Evolutionary conservation across 2,797 vertebrate species (phyloP).

Genomic region (Rhinatrema bivittatum): DNA sequence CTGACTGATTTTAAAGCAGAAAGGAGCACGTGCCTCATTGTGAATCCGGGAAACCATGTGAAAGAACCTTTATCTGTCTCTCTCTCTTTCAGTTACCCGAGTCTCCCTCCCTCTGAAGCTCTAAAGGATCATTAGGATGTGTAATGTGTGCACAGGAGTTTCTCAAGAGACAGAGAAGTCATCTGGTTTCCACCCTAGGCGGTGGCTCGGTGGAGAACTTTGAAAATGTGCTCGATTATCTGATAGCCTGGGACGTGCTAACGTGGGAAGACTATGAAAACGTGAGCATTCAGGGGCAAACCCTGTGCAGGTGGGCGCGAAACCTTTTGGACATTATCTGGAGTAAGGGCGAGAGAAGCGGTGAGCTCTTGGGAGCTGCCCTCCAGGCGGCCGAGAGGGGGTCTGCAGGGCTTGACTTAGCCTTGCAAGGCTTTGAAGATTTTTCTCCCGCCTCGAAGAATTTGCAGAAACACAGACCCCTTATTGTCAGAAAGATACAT

Average conservation of each 20-base stretch:
- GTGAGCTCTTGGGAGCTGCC: slow-evolving; percentile 47
- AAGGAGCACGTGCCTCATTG: too few relatives aligned
- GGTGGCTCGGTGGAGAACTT: slow-evolving; percentile 62
- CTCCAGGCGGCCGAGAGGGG: slow-evolving; percentile 26
- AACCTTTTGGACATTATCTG: slow-evolving; percentile 62
- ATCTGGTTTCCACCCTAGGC: slow-evolving; percentile 54
- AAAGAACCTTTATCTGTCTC: too few relatives aligned
- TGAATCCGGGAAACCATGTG: too few relatives aligned
- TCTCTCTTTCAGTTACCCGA: slow-evolving; percentile 2
- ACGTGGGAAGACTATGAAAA: slow-evolving; percentile 72
- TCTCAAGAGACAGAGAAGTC: slow-evolving; percentile 56
- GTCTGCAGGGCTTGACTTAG: background rate
- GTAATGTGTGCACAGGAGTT: slow-evolving; percentile 57
- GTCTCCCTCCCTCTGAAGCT: too few relatives aligned
- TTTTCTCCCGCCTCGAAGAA: slow-evolving; percentile 19
- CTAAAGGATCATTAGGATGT: slow-evolving; percentile 13
- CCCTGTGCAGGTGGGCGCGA: slow-evolving; percentile 52
- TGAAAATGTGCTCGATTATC: slow-evolving; percentile 65
- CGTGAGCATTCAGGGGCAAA: slow-evolving; percentile 39
- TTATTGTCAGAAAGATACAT: slow-evolving; percentile 53
- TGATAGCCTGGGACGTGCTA: slow-evolving; percentile 62
- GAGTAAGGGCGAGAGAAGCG: slow-evolving; percentile 57
- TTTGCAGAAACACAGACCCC: slow-evolving; percentile 55
- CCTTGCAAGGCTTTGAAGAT: background rate
- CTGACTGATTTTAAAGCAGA: too few relatives aligned